Evolutionary conservation across 2,113 vertebrate genomes (phyloP), one percentile per base, ranked within the genome.

Genomic region (Percina caprodes): DNA sequence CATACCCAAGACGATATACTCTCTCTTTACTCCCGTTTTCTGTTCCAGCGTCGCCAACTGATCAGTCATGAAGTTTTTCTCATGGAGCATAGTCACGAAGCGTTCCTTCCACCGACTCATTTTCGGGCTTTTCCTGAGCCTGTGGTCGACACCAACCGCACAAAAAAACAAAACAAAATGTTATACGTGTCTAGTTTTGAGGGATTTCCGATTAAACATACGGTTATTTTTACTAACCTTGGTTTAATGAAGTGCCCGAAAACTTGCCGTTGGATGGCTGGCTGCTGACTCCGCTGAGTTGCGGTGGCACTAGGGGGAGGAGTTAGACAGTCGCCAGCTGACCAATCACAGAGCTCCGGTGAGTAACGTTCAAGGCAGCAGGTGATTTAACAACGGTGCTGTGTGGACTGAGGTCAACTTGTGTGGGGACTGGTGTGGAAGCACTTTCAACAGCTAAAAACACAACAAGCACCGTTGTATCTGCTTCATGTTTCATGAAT

Each of bases 1-100:
- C 95, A 69, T 91, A 98, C 98, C 97, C 85, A 94, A 51, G 8
- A 94, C 93, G 88, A 98, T 88, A 61, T 95, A 96, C 54, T 95
- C 91, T 85, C 95, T 95, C 84, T 91, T 92, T 46, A 97, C 63
- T 19, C 97, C 97, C 18, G 95, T 97, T 77, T 89, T 96, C 46
- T 92, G 71, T 66, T 98, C 97, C 85, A 97, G 73, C 1, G 74
- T 90, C 0, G 84, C 90, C 89, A 99, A 77, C 74, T 93, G 89
- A 6, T 97, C 94, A 0, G 96, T 96, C 76, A 95, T 66, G 2
- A 95, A 79, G 75, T 97, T 97, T 76, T 95, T 96, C 52, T 96
- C 94, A 1, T 95, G 87, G 75, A 98, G 94, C 86, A 96, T 75
- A 8, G 89, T 82, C 69, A 95, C 94, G 79, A 96, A 94, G 10